Evolutionary conservation across 2,888 invertebrate genomes (phyloP), one percentile per base, ranked within the genome.

Genomic region (Drymonia ruficornis): DNA sequence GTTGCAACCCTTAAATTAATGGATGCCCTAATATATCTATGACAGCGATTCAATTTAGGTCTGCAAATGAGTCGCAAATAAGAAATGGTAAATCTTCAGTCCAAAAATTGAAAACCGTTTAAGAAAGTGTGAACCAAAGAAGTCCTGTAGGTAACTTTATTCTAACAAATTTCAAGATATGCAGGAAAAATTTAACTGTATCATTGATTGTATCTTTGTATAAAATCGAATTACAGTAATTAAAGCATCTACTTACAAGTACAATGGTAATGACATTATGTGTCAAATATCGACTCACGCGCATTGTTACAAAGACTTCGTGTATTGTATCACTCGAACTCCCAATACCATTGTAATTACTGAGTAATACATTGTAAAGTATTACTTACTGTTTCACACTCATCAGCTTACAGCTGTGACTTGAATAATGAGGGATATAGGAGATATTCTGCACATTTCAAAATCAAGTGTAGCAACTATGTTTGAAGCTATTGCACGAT

Each of bases 351-450:
- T 13, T 43, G 19, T 43, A 19, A 43, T 43, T 23, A 43, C 6
- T 43, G 19, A 43, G 43, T 23, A 43, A 43, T 42, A 18, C 42
- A 42, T 42, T 38, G 40, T 40, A 40, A 36, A 13, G n/a, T 36
- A n/a, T 36, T n/a, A n/a, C 11, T 36, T 36, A n/a, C 36, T n/a
- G 9, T n/a, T 36, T n/a, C 36, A 36, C n/a, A 36, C 36, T 31
- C 11, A 31, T 31, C 31, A n/a, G n/a, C 36, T 36, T n/a, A 36
- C 6, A 36, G 36, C n/a, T 11, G 11, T 7, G n/a, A 6, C 6
- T n/a, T 36, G n/a, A 36, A 36, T n/a, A 36, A 36, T 6, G 1
- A 36, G n/a, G 11, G 36, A 36, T 36, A 36, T 9, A 31, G 31
- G 11, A 11, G n/a, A 5, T 7, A 36, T 36, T 9, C 4, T 7